A percentile compares a stretch with the other conserved stretches of the same genome.
Evolutionary conservation across 2,797 vertebrate species (phyloP).

Genomic region (Thripadectes ignobilis): DNA sequence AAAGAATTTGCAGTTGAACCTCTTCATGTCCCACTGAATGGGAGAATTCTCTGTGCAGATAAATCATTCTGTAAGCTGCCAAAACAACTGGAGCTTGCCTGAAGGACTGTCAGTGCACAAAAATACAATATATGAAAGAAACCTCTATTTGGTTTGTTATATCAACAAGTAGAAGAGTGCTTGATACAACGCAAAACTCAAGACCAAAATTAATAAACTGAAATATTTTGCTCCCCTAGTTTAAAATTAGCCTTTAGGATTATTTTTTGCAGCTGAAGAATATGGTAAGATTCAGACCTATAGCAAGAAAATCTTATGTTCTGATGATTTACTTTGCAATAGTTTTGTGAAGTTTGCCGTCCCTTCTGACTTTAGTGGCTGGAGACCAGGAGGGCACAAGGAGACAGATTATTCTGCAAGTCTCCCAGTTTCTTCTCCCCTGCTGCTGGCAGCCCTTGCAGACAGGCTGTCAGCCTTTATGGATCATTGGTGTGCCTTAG

Average conservation of each 20-base stretch:
- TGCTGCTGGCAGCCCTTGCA: not conserved
- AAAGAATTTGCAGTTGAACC: constrained; percentile 11
- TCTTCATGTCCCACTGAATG: not conserved
- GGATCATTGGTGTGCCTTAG: not conserved
- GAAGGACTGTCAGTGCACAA: not conserved
- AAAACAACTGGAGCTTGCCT: not conserved
- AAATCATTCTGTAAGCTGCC: not conserved
- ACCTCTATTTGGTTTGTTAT: not conserved
- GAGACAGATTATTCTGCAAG: not conserved
- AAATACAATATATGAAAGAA: not conserved
- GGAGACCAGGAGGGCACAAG: not conserved
- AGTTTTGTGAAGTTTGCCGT: not conserved
- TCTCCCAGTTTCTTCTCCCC: not conserved
- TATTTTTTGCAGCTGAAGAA: not conserved
- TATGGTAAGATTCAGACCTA: not conserved
- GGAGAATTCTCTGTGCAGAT: not conserved
- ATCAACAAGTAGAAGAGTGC: not conserved
- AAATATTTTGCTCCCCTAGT: not conserved
- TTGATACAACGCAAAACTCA: not conserved
- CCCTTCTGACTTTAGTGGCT: not conserved
- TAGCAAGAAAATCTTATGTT: not conserved
- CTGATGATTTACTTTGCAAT: not conserved
- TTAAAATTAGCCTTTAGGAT: not conserved
- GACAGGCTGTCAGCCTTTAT: not conserved
- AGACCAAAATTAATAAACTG: not conserved